Evolutionary conservation across 2,888 invertebrate species (phyloP).

Genomic region (Anthophora plumipes): DNA sequence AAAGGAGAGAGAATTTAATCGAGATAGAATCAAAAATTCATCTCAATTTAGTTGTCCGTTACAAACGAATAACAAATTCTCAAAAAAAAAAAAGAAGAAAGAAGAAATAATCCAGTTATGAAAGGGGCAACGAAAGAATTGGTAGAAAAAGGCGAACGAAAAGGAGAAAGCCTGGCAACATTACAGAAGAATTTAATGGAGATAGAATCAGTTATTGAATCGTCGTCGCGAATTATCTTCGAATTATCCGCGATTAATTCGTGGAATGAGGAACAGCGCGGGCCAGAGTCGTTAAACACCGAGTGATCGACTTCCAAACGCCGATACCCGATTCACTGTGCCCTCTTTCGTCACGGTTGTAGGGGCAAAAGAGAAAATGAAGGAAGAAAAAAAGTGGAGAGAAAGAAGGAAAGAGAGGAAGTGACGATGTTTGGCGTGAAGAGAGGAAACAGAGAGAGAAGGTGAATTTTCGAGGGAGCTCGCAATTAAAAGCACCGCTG

Average conservation of each 20-base stretch:
- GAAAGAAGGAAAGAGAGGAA: conserved; percentile 41
- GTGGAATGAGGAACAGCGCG: conserved; percentile 58
- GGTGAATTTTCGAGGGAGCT: conserved; percentile 65
- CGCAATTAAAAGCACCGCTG: conserved; percentile 69
- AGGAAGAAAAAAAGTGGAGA: not conserved
- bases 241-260: conserved; percentile 63
- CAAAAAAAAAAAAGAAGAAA: too few species aligned
- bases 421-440: not conserved
- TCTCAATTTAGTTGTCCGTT: too few species aligned
- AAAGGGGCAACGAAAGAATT: too few species aligned
- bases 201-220: not conserved
- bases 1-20: too few species aligned
- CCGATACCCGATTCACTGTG: conserved; percentile 68
- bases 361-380: conserved; percentile 13
- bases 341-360: conserved; percentile 67
- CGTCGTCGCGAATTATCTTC: conserved; percentile 38
- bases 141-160: too few species aligned
- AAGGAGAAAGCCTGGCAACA: too few species aligned
- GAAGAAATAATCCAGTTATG: too few species aligned
- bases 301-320: conserved; percentile 67
- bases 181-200: too few species aligned
- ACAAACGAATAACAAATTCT: too few species aligned
- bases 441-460: conserved; percentile 15
- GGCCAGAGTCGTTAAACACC: conserved; percentile 56
- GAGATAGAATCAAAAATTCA: too few species aligned